Percentiles rank a stretch among this genome's conserved stretches.
Conservation (phyloP, 2,113 vertebrate species). For the Leptodactylus fuscus region DNA sequence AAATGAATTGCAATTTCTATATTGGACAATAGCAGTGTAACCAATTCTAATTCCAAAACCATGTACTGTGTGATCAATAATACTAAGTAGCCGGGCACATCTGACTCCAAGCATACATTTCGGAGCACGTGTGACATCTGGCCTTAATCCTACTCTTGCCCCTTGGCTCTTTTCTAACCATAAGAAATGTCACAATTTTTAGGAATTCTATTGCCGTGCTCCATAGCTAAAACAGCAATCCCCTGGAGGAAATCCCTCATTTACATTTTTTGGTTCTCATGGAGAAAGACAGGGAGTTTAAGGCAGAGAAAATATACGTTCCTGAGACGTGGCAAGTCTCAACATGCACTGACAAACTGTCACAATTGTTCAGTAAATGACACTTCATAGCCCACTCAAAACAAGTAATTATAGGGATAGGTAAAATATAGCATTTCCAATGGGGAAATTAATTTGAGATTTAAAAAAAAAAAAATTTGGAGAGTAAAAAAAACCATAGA, state of each 20-base stretch:
- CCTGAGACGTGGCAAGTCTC: conserved; percentile 68
- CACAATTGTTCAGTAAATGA: conserved; percentile 71
- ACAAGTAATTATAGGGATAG: conserved; percentile 66
- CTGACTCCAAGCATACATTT: conserved; percentile 66
- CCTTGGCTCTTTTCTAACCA: conserved; percentile 59
- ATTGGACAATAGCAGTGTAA: conserved; percentile 69
- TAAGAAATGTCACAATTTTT: conserved; percentile 65
- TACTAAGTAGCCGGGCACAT: conserved; percentile 60
- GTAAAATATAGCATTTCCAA: conserved; percentile 64
- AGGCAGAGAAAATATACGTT: conserved; percentile 64
- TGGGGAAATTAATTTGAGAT: conserved; percentile 60
- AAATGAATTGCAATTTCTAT: conserved; percentile 70
- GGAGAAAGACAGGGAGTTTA: conserved; percentile 57
- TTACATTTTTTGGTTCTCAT: conserved; percentile 71
- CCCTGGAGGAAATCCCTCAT: conserved; percentile 63
- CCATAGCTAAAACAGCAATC: conserved; percentile 67
- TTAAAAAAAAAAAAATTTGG: conserved; percentile 65
- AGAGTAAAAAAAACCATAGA: conserved; percentile 1
- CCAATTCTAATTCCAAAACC: conserved; percentile 73
- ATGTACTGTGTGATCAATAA: conserved; percentile 70
- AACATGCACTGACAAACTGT: conserved; percentile 74
- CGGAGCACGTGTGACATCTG: conserved; percentile 69
- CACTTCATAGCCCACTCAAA: conserved; percentile 73
- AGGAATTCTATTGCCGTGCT: conserved; percentile 64
- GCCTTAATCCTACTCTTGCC: conserved; percentile 69